Base-by-base conservation (phyloP, 2,113 vertebrate species). In the Eupsittula cactorum region DNA sequence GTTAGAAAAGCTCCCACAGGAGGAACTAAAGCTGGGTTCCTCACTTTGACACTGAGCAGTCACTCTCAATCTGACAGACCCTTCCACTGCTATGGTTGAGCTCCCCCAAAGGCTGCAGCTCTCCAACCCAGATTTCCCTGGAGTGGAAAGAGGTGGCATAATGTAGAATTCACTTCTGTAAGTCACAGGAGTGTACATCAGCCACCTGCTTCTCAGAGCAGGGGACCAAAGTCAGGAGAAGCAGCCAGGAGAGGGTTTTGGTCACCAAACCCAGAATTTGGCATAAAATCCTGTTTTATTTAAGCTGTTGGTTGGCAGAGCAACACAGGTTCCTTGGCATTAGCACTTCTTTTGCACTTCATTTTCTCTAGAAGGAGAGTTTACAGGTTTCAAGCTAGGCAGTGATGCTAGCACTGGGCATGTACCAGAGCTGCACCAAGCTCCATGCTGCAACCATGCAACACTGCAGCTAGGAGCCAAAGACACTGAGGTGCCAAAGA, bases 401-500 rank as follows among this genome's bases (percentile, higher is more conserved):
- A 46, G n/a, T 1, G 42, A n/a, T 47, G 52, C 16, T 6, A 14
- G 49, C 41, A 13, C 23, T 0, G 0, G 49, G 25, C 46, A 47
- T 17, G 60, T 8, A n/a, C 39, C 46, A 29, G 17, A 1, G 7
- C 63, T 50, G 68, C 57, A 24, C 18, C 0, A 3, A 57, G 68
- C 47, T 77, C 37, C 39, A 62, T 0, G 2, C 18, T 0, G 0
- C 37, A 19, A n/a, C 1, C 0, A 4, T 1, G 13, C 13, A 7
- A 25, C 0, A 2, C 44, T 11, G 1, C 1, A 4, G 63, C 16
- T 5, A 7, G 3, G 24, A 88, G 53, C 13, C 0, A 1, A 82
- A 63, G 50, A n/a, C 28, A 23, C 8, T 1, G 2, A 71, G 75
- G 42, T 41, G 55, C 25, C 76, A 47, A 46, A 47, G n/a, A 71